Percentiles rank a stretch among this genome's conserved stretches.
These are phyloP conservation scores for Telenomus remus DNA, from an alignment of 1,140 invertebrate genomes.

Conservation along the genomic window DNA sequence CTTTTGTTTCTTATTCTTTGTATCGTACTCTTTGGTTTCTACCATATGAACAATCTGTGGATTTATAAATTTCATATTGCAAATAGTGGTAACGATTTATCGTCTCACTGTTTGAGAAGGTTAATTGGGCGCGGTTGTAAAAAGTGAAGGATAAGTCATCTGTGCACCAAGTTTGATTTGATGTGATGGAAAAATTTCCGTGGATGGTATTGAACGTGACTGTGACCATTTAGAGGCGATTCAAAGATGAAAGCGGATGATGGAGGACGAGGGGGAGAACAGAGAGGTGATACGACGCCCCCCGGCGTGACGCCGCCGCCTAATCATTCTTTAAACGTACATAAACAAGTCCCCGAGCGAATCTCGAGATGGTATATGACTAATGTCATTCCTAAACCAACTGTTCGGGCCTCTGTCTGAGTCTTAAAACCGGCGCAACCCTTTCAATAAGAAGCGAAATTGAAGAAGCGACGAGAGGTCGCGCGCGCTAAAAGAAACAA, in stretches of 20 bases:
- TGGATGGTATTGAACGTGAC: conserved; percentile 15
- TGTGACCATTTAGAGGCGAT: conserved; percentile 39
- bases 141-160: neutral
- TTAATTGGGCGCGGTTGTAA: too few relatives aligned
- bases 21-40: conserved; percentile 23
- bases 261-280: conserved; percentile 23
- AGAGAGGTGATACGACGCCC: conserved; percentile 61
- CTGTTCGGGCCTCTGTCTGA: conserved; percentile 53
- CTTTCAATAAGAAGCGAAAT: conserved; percentile 59
- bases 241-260: conserved; percentile 43
- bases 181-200: conserved; percentile 33
- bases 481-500: conserved; percentile 49
- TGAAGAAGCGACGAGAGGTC: conserved; percentile 60
- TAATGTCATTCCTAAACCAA: conserved; percentile 72
- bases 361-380: conserved; percentile 66
- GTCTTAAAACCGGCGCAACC: conserved; percentile 19
- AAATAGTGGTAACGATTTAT: too few relatives aligned
- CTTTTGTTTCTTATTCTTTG: too few relatives aligned
- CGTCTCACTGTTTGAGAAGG: too few relatives aligned
- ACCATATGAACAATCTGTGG: conserved; percentile 2
- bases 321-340: conserved; percentile 76
- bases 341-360: conserved; percentile 72
- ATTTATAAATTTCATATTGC: too few relatives aligned
- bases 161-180: neutral
- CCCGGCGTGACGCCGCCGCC: conserved; percentile 70